Conservation (phyloP, 2,888 invertebrate genomes). For the Labia minor region DNA sequence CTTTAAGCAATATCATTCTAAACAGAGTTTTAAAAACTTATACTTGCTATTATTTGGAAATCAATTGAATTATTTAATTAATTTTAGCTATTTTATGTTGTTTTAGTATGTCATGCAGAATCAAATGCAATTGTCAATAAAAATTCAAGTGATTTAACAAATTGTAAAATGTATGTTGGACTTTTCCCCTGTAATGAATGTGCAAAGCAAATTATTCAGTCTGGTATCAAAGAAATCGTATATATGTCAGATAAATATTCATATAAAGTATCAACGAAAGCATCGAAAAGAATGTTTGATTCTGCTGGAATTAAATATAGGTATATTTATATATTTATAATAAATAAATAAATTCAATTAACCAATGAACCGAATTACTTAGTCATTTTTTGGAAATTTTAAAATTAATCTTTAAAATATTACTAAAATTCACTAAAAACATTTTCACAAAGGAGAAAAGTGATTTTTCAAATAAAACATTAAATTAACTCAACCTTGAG, state of each 20-base stretch:
- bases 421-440: too few relatives aligned
- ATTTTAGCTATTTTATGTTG: constrained; percentile 18
- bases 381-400: background rate
- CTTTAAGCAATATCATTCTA: too few relatives aligned
- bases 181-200: constrained; percentile 97
- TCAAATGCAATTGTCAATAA: constrained; percentile 93
- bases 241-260: constrained; percentile 76
- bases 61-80: background rate
- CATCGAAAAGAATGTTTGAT: constrained; percentile 72
- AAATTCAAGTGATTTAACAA: constrained; percentile 62
- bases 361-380: background rate
- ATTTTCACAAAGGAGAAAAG: too few relatives aligned
- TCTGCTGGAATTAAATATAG: constrained; percentile 59
- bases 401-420: constrained; percentile 14
- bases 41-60: too few relatives aligned
- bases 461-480: too few relatives aligned
- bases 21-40: too few relatives aligned
- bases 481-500: too few relatives aligned
- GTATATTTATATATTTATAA: constrained; percentile 35
- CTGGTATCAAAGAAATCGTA: constrained; percentile 67
- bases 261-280: constrained; percentile 53
- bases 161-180: constrained; percentile 76
- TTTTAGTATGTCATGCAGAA: constrained; percentile 92
- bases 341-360: constrained; percentile 16
- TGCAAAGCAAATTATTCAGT: constrained; percentile 91